Evolutionary conservation across 2,888 invertebrate genomes (phyloP), one percentile per base, ranked within the genome.

Genomic region (Drosophila neonasuta): DNA sequence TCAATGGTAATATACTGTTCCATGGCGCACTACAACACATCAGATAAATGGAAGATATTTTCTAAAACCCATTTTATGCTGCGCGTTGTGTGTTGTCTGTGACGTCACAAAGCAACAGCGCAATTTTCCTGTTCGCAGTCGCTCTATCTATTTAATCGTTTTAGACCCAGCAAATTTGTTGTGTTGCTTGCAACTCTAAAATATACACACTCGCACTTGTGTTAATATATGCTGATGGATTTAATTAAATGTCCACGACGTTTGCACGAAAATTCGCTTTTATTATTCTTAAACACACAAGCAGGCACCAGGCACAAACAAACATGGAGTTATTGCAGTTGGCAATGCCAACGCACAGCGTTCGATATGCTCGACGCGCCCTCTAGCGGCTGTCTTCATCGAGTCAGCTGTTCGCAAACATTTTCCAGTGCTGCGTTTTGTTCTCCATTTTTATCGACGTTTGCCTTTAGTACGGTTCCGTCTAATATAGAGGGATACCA

Each of bases 1-100:
- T 94, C 94, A 7, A 88, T 77, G 49, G 87, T 93, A 86, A 94
- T 94, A 90, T 93, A 94, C 91, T 93, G 94, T 90, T 94, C 94
- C 95, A 95, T 94, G 46, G 57, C 50, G 41, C 45, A 36, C 74
- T 74, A 36, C 13, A 66, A 71, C n/a, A n/a, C 36, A 36, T 24
- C 6, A 24, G 24, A 24, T 24, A 36, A 36, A n/a, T 6, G 24
- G 13, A 9, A 30, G 29, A 49, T 3, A 62, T 32, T 15, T 42
- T 52, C n/a, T 15, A 24, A 6, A 24, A 24, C 24, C 24, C 24
- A 24, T 24, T 6, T 24, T 24, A 24, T 24, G 4, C 24, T 24
- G 5, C 29, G 48, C 49, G 36, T 6, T 58, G 54, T 61, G 50
- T 20, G 55, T 72, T 60, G 55, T 68, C 60, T 77, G 74, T 74